phyloP scores from a whole-genome alignment of 2,797 vertebrate species.

The Brachymystax lenok region DNA sequence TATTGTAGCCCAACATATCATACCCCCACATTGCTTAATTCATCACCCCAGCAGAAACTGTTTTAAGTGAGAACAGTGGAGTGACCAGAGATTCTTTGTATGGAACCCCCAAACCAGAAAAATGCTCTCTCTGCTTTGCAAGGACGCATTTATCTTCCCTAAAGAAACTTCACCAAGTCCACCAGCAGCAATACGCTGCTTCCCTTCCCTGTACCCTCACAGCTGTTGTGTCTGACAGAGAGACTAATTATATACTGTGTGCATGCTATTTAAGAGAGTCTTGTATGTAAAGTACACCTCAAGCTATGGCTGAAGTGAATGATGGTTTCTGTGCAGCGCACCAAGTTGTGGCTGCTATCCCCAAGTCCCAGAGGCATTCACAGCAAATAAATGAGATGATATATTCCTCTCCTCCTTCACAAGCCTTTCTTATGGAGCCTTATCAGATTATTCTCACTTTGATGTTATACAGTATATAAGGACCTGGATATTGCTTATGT shows the following conservation, averaged over 20 bases:
- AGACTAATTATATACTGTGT: conserved; percentile 42
- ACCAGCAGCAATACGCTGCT: conserved; percentile 18
- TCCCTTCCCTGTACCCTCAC: conserved; percentile 8
- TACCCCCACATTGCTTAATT: background rate
- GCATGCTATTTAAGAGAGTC: conserved; percentile 38
- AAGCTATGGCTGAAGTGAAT: conserved; percentile 32
- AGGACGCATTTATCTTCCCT: conserved; percentile 28
- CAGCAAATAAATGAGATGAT: background rate
- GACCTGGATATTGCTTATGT: background rate
- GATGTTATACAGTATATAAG: background rate
- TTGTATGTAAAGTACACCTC: conserved; percentile 39
- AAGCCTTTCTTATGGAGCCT: background rate
- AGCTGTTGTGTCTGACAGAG: conserved; percentile 41
- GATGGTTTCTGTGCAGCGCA: conserved; percentile 11
- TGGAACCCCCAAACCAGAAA: background rate
- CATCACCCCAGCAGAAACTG: conserved; percentile 12
- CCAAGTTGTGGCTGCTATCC: background rate
- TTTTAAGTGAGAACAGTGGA: background rate
- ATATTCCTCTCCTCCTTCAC: background rate
- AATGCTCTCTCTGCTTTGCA: conserved; percentile 2
- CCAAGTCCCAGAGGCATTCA: background rate
- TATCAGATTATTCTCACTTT: conserved; percentile 9
- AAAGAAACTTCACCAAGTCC: conserved; percentile 24
- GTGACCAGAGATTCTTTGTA: conserved; percentile 11
- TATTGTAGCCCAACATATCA: background rate